A percentile compares a stretch with the other conserved stretches of the same genome.
These are phyloP conservation scores for Dipodomys spectabilis DNA, from an alignment of 2,113 vertebrate genomes.

Conservation along the genomic window DNA sequence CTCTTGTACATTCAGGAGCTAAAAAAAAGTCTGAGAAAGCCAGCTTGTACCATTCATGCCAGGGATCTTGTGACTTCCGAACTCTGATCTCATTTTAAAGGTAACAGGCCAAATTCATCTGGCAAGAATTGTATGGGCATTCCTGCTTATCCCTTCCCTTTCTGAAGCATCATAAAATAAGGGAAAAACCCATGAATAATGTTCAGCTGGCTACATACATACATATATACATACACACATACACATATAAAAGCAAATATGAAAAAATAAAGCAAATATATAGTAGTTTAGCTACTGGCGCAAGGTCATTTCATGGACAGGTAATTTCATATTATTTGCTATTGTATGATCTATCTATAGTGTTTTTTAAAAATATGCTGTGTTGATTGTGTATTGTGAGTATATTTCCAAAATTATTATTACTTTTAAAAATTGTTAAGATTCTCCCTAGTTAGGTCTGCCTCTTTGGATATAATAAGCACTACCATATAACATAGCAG, in stretches of 20 bases:
- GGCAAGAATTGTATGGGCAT: background rate
- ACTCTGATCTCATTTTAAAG: background rate
- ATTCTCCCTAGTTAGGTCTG: background rate
- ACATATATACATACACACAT: too few species aligned
- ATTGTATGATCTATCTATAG: background rate
- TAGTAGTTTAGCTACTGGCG: background rate
- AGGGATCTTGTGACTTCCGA: background rate
- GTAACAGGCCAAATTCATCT: background rate
- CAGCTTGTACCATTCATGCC: background rate
- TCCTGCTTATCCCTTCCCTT: background rate
- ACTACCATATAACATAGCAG: background rate
- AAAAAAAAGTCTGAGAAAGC: background rate
- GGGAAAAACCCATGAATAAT: background rate
- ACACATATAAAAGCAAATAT: too few species aligned
- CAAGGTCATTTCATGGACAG: background rate
- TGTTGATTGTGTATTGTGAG: background rate
- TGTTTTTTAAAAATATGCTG: background rate
- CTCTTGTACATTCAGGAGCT: background rate
- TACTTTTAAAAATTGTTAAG: background rate
- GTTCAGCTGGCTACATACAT: background rate
- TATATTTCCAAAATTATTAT: background rate
- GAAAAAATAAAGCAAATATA: too few species aligned
- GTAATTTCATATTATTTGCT: background rate
- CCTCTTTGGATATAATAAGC: background rate
- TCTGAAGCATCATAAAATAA: background rate